A percentile compares a stretch with the other conserved stretches of the same genome.
These are phyloP conservation scores for Scaptomyza caliginosa DNA, from an alignment of 2,888 invertebrate species.

Conservation along the genomic window DNA sequence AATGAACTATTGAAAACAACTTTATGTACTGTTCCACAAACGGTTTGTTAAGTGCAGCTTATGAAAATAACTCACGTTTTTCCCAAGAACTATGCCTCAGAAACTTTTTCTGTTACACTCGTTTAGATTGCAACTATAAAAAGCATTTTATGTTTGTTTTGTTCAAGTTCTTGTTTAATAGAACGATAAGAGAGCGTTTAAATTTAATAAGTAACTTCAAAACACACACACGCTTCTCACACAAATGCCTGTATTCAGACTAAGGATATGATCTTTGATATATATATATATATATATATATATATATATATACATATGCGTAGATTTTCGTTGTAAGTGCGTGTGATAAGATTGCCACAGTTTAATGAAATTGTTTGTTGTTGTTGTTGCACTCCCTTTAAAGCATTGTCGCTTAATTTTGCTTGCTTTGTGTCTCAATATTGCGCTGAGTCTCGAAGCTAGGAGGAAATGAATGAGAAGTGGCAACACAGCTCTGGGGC, in stretches of 20 bases:
- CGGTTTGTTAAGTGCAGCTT: background rate
- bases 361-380: background rate
- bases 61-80: background rate
- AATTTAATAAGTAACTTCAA: background rate
- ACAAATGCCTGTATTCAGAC: background rate
- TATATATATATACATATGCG: background rate
- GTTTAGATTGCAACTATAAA: too few relatives aligned
- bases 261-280: constrained; percentile 9
- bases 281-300: background rate
- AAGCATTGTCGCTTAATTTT: constrained; percentile 13
- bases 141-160: too few relatives aligned
- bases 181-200: background rate
- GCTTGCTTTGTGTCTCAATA: constrained; percentile 20
- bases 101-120: too few relatives aligned
- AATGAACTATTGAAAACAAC: background rate
- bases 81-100: too few relatives aligned
- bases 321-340: background rate
- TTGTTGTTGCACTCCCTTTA: constrained; percentile 22
- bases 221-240: background rate
- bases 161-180: too few relatives aligned
- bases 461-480: constrained; percentile 11
- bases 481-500: background rate
- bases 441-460: constrained; percentile 9
- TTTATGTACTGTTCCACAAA: background rate
- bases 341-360: background rate